A percentile compares a stretch with the other conserved stretches of the same genome.
These are phyloP conservation scores for Spialia ferax DNA, from an alignment of 2,888 invertebrate genomes.

Conservation along the genomic window DNA sequence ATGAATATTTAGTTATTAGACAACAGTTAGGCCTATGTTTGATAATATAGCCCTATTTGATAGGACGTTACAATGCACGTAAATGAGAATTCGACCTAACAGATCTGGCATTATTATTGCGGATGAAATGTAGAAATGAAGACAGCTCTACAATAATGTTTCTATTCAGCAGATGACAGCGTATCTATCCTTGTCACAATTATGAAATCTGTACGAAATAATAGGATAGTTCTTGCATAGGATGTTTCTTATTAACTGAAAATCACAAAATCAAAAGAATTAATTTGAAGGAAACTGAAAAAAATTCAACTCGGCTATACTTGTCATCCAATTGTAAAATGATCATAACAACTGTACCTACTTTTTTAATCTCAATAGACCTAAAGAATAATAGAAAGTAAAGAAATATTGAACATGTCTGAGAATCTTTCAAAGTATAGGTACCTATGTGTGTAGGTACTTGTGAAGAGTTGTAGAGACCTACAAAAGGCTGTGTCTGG, in stretches of 20 bases:
- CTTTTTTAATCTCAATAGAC: not conserved
- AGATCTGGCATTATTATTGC: not conserved
- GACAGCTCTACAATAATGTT: not conserved
- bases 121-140: not conserved
- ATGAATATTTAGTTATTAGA: no score
- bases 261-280: no score
- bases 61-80: not conserved
- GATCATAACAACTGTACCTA: not conserved
- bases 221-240: not conserved
- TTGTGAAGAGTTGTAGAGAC: slow-evolving; percentile 19
- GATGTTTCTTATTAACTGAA: no score
- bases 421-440: slow-evolving; percentile 22
- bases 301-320: not conserved
- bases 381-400: not conserved
- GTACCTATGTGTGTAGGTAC: slow-evolving; percentile 21
- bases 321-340: not conserved
- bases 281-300: no score
- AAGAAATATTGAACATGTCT: slow-evolving; percentile 6
- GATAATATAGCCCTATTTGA: slow-evolving; percentile 6
- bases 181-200: not conserved
- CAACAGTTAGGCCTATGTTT: not conserved
- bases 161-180: not conserved
- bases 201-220: not conserved
- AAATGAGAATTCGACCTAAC: not conserved
- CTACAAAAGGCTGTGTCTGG: slow-evolving; percentile 47